Base-by-base conservation (phyloP, 2,797 vertebrate genomes). In the Galago senegalensis region DNA sequence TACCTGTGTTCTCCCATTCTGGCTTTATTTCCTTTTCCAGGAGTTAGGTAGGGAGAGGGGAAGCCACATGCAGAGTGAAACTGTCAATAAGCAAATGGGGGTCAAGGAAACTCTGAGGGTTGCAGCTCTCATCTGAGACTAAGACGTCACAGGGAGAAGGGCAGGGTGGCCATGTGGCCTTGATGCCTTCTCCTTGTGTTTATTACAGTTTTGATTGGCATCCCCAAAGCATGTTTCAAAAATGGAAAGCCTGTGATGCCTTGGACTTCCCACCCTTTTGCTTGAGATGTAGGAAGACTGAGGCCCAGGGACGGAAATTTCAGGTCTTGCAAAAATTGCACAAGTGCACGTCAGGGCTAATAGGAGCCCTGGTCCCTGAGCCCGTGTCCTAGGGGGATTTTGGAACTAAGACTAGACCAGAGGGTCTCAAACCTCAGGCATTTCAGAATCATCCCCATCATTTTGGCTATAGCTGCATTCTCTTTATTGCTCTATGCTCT, bases 21-120 rank as follows among this genome's bases (percentile, higher is more conserved):
- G 60, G 21, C 91, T 93, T 89, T 9, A 14, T 88, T 94, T 43
- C 14, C 46, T 89, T 87, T 95, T 16, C 89, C 23, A 43, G 16
- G 79, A 82, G 11, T 53, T 86, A 86, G 82, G 46, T 40, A n/a
- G 60, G 77, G 18, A 92, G 53, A 60, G n/a, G 12, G 69, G 43
- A 81, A 69, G 40, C 0, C 17, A 29, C 20, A 9, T 40, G 53
- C 29, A 69, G 76, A 76, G 12, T 5, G 37, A 88, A 92, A 43
- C 23, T 73, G 5, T 70, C 91, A 95, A 82, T 61, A 87, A 94
- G 40, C 76, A 53, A n/a, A 80, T 16, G 27, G 60, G 29, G 14
- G 16, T n/a, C 73, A 25, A 7, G 3, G 20, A 82, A 61, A 65
- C 77, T 92, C n/a, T 0, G 21, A 27, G 53, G 31, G 76, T 37